These are phyloP conservation scores for Squalus acanthias DNA, from an alignment of 2,797 vertebrate species.

Conservation along the genomic window DNA sequence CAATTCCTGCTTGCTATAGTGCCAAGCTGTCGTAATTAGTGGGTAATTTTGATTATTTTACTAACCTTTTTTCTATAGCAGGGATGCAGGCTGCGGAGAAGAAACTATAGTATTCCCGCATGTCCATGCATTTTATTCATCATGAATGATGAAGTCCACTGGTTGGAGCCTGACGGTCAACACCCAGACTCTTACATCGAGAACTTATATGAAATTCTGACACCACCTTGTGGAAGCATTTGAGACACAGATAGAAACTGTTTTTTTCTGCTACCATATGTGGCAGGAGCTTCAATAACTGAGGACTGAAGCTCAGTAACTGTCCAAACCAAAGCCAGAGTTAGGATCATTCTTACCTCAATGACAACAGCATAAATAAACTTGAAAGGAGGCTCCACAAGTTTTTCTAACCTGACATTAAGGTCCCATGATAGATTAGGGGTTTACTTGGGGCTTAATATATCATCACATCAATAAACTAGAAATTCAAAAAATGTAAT, in stretches of 20 bases:
- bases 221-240: neutral
- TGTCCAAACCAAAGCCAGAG: neutral
- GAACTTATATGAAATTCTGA: neutral
- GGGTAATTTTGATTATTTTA: neutral
- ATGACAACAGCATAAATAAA: neutral
- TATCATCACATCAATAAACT: neutral
- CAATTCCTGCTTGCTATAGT: neutral
- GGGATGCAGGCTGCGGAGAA: neutral
- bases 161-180: neutral
- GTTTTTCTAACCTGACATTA: neutral
- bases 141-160: neutral
- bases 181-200: neutral
- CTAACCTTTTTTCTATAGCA: neutral
- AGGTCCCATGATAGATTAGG: neutral
- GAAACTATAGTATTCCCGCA: neutral
- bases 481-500: neutral
- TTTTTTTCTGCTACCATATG: neutral
- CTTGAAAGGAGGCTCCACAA: neutral
- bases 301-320: neutral
- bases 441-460: neutral
- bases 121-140: neutral
- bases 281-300: neutral
- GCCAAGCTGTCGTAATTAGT: neutral
- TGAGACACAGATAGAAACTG: neutral
- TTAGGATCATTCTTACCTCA: neutral